Evolutionary conservation across 2,797 vertebrate genomes (phyloP).

Genomic region (Neoniphon sammara): DNA sequence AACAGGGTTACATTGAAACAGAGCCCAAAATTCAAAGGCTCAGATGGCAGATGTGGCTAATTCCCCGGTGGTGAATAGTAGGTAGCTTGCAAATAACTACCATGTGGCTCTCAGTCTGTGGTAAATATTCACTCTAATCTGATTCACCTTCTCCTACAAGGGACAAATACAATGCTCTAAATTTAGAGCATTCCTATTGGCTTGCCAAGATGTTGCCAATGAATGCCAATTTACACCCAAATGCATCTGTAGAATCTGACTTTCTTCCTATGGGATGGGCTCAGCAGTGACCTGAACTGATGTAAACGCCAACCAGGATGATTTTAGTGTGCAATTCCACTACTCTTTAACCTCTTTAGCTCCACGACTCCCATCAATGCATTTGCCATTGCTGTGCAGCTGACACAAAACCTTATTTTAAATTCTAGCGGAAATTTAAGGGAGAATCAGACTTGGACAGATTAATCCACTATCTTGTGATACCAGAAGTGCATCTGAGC

Average conservation of each 20-base stretch:
- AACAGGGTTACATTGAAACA: constrained; percentile 41
- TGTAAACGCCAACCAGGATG: too few species aligned
- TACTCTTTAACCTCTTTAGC: too few species aligned
- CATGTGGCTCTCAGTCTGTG: neutral
- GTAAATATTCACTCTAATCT: constrained; percentile 1
- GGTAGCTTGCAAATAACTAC: neutral
- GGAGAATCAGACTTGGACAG: too few species aligned
- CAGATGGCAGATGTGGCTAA: constrained; percentile 41
- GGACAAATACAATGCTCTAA: constrained; percentile 21
- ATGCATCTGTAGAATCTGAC: constrained; percentile 14
- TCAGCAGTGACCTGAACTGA: neutral
- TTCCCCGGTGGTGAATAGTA: constrained; percentile 3
- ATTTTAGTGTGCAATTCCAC: too few species aligned
- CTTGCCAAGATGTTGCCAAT: constrained; percentile 3
- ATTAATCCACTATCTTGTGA: too few species aligned
- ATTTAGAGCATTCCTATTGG: constrained; percentile 21
- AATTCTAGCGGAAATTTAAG: too few species aligned
- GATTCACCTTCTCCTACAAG: constrained; percentile 2
- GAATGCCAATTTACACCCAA: constrained; percentile 1
- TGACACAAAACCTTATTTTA: too few species aligned
- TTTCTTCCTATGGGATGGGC: constrained; percentile 11
- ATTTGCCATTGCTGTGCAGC: too few species aligned
- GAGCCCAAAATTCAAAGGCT: neutral
- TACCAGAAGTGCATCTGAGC: too few species aligned
- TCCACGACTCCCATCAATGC: too few species aligned